Percentiles rank a stretch among this genome's conserved stretches.
phyloP scores from a whole-genome alignment of 1,140 invertebrate genomes.

The Achroia grisella region DNA sequence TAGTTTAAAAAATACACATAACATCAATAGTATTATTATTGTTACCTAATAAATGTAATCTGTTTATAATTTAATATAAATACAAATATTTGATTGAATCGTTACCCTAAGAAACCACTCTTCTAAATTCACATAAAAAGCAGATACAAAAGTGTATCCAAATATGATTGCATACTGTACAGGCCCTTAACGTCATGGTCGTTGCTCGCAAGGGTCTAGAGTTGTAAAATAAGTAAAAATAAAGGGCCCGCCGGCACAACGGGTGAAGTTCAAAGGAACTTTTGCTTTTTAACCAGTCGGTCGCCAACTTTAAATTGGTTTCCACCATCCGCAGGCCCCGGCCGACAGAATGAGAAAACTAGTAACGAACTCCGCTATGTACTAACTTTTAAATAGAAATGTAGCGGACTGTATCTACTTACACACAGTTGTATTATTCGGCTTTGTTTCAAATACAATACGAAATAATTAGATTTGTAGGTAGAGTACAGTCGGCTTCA shows the following conservation, averaged over 20 bases:
- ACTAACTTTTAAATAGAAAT: conserved; percentile 7
- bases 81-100: no score
- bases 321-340: conserved; percentile 33
- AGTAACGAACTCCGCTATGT: conserved; percentile 27
- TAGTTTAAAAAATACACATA: no score
- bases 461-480: no score
- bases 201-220: conserved; percentile 36
- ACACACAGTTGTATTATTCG: no score
- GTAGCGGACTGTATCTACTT: conserved; percentile 3
- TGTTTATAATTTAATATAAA: no score
- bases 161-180: conserved; percentile 17
- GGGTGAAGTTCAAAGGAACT: conserved; percentile 47
- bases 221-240: conserved; percentile 58
- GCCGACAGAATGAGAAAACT: conserved; percentile 36
- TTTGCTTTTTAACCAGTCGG: conserved; percentile 64
- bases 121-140: neutral
- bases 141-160: conserved; percentile 2
- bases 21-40: no score
- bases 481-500: no score
- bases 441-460: no score
- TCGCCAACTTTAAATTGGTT: conserved; percentile 66
- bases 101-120: no score
- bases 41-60: no score
- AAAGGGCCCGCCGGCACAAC: conserved; percentile 33
- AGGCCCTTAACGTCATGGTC: conserved; percentile 25